phyloP scores from a whole-genome alignment of 2,888 invertebrate genomes.

The Dioctria linearis region DNA sequence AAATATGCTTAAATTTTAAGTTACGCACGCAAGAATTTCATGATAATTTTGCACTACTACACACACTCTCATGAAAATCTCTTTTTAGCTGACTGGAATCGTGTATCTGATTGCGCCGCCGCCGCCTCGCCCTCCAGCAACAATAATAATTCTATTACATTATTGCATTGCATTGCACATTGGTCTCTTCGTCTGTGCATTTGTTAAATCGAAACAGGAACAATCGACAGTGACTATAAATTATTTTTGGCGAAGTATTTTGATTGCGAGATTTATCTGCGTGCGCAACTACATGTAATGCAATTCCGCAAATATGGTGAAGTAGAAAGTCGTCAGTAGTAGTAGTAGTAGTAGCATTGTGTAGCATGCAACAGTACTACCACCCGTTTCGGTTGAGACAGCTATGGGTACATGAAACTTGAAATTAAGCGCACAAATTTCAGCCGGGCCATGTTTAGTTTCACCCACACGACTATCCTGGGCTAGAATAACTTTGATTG shows the following conservation, averaged over 20 bases:
- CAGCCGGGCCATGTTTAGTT: neutral
- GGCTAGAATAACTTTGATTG: neutral
- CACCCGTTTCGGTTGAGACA: neutral
- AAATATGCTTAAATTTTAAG: neutral
- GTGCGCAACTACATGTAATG: constrained; percentile 22
- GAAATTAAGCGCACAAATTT: neutral
- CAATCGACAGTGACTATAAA: constrained; percentile 35
- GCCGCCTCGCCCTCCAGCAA: too few relatives aligned
- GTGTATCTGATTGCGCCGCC: too few relatives aligned
- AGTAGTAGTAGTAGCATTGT: neutral
- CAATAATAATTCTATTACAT: too few relatives aligned
- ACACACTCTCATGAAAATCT: neutral
- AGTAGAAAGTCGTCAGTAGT: neutral
- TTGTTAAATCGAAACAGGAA: neutral
- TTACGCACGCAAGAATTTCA: neutral
- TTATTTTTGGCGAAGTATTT: constrained; percentile 5
- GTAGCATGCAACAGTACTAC: neutral
- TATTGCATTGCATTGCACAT: neutral
- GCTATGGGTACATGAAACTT: neutral
- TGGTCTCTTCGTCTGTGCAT: neutral
- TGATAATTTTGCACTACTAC: neutral
- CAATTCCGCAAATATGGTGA: constrained; percentile 23
- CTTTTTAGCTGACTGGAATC: too few relatives aligned
- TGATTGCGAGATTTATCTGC: constrained; percentile 43
- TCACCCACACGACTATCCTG: too few relatives aligned